phyloP scores from a whole-genome alignment of 53 echinoderm and acorn worm genomes.

The Glandiceps talaboti region DNA sequence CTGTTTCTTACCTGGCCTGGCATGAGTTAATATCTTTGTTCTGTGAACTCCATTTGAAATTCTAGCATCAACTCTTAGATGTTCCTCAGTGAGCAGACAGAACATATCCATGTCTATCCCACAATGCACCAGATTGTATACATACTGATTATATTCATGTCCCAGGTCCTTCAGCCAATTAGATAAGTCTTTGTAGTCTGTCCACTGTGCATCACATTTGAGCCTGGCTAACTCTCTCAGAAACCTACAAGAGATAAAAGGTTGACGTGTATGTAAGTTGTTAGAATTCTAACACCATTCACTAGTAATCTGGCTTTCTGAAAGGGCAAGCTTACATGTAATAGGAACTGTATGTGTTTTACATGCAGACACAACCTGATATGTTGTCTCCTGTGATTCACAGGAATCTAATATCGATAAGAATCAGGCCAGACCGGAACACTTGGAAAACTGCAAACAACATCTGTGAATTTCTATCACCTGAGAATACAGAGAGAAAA shows the following conservation, averaged over 20 bases:
- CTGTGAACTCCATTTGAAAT: slow-evolving; percentile 97
- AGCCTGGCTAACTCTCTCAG: slow-evolving; percentile 67
- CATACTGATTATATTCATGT: slow-evolving; percentile 91
- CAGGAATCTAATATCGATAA: too few relatives aligned
- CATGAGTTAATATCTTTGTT: slow-evolving; percentile 45
- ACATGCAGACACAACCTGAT: too few relatives aligned
- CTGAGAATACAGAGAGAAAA: too few relatives aligned
- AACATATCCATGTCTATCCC: slow-evolving; percentile 78
- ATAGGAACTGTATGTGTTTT: too few relatives aligned
- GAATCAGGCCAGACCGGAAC: too few relatives aligned
- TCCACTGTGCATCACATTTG: slow-evolving; percentile 77
- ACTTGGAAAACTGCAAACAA: too few relatives aligned
- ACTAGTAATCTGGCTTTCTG: not conserved
- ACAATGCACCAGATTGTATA: slow-evolving; percentile 88
- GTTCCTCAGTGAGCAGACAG: slow-evolving; percentile 65
- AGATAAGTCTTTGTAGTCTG: slow-evolving; percentile 60
- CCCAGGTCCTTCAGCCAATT: slow-evolving; percentile 92
- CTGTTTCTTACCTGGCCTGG: not conserved
- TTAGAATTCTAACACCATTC: too few relatives aligned
- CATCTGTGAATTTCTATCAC: too few relatives aligned
- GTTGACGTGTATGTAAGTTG: too few relatives aligned
- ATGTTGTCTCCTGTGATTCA: too few relatives aligned
- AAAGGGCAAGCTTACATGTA: too few relatives aligned
- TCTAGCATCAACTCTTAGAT: slow-evolving; percentile 67
- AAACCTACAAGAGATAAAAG: slow-evolving; percentile 62